phyloP scores from a whole-genome alignment of 2,113 vertebrate genomes.

The Centropristis striata region DNA sequence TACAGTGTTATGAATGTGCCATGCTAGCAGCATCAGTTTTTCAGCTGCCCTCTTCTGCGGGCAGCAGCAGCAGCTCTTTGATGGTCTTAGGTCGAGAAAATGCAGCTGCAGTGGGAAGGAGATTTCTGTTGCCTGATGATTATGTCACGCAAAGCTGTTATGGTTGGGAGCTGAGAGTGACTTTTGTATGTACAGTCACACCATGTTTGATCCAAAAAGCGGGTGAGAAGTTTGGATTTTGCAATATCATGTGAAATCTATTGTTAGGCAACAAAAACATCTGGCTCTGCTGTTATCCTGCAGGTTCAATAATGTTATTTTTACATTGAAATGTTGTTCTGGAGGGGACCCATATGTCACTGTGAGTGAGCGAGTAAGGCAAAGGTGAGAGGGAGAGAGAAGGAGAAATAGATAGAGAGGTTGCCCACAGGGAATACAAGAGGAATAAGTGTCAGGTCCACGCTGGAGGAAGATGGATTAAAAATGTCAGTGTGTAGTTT shows the following conservation, averaged over 20 bases:
- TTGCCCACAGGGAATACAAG: slow-evolving; percentile 52
- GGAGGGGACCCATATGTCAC: slow-evolving; percentile 31
- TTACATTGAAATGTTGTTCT: slow-evolving; percentile 29
- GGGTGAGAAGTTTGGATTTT: slow-evolving; percentile 5
- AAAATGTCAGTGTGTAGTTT: slow-evolving; percentile 68
- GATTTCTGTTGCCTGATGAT: slow-evolving; percentile 5
- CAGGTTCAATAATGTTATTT: slow-evolving; percentile 30
- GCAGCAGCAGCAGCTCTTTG: slow-evolving; percentile 42
- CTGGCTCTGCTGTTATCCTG: slow-evolving; percentile 10
- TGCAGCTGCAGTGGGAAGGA: slow-evolving; percentile 17
- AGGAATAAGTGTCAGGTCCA: slow-evolving; percentile 58
- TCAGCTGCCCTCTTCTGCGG: slow-evolving; percentile 29
- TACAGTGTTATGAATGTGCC: slow-evolving; percentile 53
- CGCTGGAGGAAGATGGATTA: slow-evolving; percentile 74
- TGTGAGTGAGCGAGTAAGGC: slow-evolving; percentile 28
- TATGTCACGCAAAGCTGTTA: slow-evolving; percentile 24
- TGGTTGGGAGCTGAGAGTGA: neutral
- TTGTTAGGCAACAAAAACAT: slow-evolving; percentile 15
- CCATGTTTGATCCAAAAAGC: slow-evolving; percentile 7
- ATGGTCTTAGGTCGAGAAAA: slow-evolving; percentile 43
- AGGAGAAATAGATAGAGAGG: slow-evolving; percentile 52
- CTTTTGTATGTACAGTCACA: neutral
- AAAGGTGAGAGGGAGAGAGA: slow-evolving; percentile 50
- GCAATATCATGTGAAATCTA: neutral
- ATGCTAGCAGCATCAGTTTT: slow-evolving; percentile 40